A percentile compares a stretch with the other conserved stretches of the same genome.
phyloP scores from a whole-genome alignment of 2,797 vertebrate genomes.

The Peromyscus nudipes region DNA sequence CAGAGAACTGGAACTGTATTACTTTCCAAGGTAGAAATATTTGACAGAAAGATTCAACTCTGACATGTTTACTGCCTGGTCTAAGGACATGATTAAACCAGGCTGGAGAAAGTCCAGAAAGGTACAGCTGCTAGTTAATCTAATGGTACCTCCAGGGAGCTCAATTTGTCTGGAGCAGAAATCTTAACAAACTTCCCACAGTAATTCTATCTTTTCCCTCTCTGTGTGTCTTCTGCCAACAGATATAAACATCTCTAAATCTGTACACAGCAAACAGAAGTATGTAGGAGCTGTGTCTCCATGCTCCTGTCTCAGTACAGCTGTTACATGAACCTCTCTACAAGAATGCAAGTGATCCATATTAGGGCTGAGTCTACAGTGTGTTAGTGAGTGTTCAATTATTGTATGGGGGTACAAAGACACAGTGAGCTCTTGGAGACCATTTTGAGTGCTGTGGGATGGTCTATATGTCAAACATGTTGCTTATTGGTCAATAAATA shows the following conservation, averaged over 20 bases:
- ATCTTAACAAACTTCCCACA: not conserved
- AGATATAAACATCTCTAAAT: not conserved
- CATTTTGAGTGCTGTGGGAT: too few relatives aligned
- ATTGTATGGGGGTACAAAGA: not conserved
- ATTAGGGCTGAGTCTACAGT: not conserved
- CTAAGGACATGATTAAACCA: not conserved
- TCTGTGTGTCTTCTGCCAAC: not conserved
- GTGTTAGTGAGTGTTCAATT: not conserved
- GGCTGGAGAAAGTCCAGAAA: not conserved
- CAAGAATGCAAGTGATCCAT: not conserved
- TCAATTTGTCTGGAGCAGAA: not conserved
- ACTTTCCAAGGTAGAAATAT: not conserved
- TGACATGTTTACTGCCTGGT: not conserved
- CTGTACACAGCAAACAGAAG: not conserved
- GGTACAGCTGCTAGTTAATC: not conserved
- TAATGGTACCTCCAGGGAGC: not conserved
- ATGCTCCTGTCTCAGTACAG: not conserved
- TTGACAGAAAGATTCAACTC: not conserved
- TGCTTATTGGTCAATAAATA: too few relatives aligned
- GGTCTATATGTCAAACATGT: too few relatives aligned
- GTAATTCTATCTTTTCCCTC: not conserved
- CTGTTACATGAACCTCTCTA: not conserved
- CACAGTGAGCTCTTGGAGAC: not conserved
- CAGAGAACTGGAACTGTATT: constrained; percentile 13
- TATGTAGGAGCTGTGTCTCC: not conserved